Evolutionary conservation across 2,113 vertebrate genomes (phyloP), one percentile per base, ranked within the genome.

Genomic region (Balaeniceps rex): DNA sequence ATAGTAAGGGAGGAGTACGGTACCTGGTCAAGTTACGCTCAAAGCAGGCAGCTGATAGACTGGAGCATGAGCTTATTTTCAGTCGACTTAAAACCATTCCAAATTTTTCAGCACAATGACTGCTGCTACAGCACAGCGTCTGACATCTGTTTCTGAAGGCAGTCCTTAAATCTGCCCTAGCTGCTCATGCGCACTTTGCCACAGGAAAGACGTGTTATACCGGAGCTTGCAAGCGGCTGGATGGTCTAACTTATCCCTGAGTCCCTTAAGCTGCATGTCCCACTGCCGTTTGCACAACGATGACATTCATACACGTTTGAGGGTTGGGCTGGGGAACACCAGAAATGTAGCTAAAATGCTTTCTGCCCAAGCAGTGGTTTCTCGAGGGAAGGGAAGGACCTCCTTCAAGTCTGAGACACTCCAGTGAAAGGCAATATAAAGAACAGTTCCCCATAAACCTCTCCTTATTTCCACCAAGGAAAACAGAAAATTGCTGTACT

Each of bases 1-100:
- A 29, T 13, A 95, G 14, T 17, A 94, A 96, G 19, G 12, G 23
- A 95, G 11, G n/a, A 92, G 69, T 89, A 97, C 90, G 0, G 25
- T 97, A 97, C 97, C 97, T 97, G 80, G 31, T 90, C 24, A 72
- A 65, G 33, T 54, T 42, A 33, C 1, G 5, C 24, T 64, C 57
- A 63, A 51, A 90, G 63, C 36, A 94, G 89, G 51, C 49, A 70
- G 89, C 47, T 38, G 77, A 14, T 4, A 28, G 16, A 66, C 74
- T 25, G 63, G 44, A 68, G 8, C 1, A 4, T 12, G 54, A 89
- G 7, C 28, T 82, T 76, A 74, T 28, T 61, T 91, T 71, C 88
- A 29, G 33, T 28, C 3, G 12, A 31, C 33, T 89, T 83, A 68
- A 84, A 95, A 55, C 0, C 6, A 33, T 70, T 88, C 52, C 57